Percentiles rank a stretch among this genome's conserved stretches.
Evolutionary conservation across 2,888 invertebrate species (phyloP).

Genomic region (Epiperipatus broadwayi): DNA sequence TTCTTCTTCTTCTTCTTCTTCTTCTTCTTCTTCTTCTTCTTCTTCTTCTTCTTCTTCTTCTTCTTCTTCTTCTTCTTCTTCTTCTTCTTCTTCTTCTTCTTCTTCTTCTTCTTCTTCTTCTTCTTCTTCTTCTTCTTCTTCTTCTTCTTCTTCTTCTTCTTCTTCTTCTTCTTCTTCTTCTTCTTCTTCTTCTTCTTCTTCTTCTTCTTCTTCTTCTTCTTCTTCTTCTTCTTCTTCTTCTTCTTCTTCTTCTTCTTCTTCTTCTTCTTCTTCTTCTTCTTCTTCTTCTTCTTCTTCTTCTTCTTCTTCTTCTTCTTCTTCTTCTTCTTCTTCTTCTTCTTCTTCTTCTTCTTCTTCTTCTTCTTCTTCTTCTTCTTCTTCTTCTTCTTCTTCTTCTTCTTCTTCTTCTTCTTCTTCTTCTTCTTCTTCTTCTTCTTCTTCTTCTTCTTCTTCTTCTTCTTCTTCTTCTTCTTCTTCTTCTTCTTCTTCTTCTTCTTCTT

Average conservation of each 20-base stretch:
- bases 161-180: constrained; percentile 7
- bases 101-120: constrained; percentile 7
- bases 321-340: constrained; percentile 9
- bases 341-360: constrained; percentile 7
- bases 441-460: constrained; percentile 8
- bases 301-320: constrained; percentile 7
- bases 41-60: constrained; percentile 8
- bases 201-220: constrained; percentile 8
- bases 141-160: constrained; percentile 8
- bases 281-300: constrained; percentile 8
- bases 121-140: constrained; percentile 6
- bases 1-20: constrained; percentile 8
- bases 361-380: constrained; percentile 7
- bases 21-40: constrained; percentile 7
- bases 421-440: constrained; percentile 8
- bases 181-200: constrained; percentile 8
- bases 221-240: constrained; percentile 7
- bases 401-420: constrained; percentile 6
- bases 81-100: constrained; percentile 9
- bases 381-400: constrained; percentile 9
- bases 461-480: constrained; percentile 8
- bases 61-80: constrained; percentile 6
- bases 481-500: constrained; percentile 6
- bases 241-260: constrained; percentile 8
- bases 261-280: constrained; percentile 7